Evolutionary conservation across 2,113 vertebrate species (phyloP), one percentile per base, ranked within the genome.

Genomic region (Notiomystis cincta): DNA sequence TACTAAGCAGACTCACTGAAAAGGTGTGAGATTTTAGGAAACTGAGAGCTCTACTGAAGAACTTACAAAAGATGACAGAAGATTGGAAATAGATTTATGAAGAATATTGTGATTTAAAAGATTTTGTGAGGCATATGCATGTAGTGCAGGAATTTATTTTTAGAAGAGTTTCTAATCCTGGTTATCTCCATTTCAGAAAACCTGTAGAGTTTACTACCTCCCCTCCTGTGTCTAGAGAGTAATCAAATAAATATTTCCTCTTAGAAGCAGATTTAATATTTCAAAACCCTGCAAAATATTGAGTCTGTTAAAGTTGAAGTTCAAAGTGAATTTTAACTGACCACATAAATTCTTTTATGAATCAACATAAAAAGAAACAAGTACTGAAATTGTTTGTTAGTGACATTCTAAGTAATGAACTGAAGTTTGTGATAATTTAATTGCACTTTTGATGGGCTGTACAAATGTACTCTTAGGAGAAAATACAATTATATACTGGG

Each of bases 361-460:
- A 90, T 77, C 35, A 77, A 87, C 79, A 77, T 87, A 79, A 76
- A 94, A 88, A 73, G 30, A 69, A 79, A 20, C 47, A 90, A 91
- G 37, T 61, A 66, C 61, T 15, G 44, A 83, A 92, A 77, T 73
- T 70, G 75, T 90, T 94, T 80, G 45, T 75, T 92, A 81, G 72
- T 87, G 69, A 72, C 51, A 28, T 90, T 62, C 72, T 83, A 66
- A 66, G 64, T 89, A 93, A 93, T 71, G 80, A 89, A 28, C 82
- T 75, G 86, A 86, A 92, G 51, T 89, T 90, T 83, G 64, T 80
- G 87, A 47, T 92, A 83, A 92, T 92, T 73, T 78, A 95, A 58
- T 92, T 81, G 82, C 62, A 38, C 50, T 42, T 80, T 92, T 88
- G 75, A 89, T 95, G 80, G 89, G 88, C 76, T 58, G 19, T 60